Evolutionary conservation across 2,113 vertebrate genomes (phyloP).

Genomic region (Albula goreensis): DNA sequence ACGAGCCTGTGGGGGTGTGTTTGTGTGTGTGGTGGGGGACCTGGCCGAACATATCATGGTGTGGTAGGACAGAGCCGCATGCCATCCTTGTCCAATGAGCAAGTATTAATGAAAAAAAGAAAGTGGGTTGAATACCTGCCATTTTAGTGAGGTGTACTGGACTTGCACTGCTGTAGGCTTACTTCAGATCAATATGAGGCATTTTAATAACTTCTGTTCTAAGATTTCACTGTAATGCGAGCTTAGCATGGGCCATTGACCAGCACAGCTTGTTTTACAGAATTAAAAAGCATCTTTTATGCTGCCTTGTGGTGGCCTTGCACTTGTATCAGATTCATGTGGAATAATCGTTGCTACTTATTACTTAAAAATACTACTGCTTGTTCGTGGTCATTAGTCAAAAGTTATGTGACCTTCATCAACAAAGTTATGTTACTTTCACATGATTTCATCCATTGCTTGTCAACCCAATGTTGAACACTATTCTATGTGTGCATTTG

Average conservation of each 20-base stretch:
- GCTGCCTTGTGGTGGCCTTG: too few relatives aligned
- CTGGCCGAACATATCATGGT: not conserved
- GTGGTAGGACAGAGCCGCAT: not conserved
- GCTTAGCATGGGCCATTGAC: not conserved
- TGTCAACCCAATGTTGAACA: not conserved
- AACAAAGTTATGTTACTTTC: not conserved
- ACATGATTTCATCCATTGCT: not conserved
- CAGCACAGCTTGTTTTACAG: not conserved
- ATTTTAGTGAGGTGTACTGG: not conserved
- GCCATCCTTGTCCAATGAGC: not conserved
- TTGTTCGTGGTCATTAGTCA: too few relatives aligned
- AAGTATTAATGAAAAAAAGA: not conserved
- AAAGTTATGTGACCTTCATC: too few relatives aligned
- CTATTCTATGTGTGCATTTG: not conserved
- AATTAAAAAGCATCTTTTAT: constrained; percentile 8
- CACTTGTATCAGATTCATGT: not conserved
- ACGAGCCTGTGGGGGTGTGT: not conserved
- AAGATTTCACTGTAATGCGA: constrained; percentile 21
- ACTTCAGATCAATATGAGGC: constrained; percentile 18
- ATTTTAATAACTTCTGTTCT: not conserved
- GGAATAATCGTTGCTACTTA: not conserved
- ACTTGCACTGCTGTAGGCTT: not conserved
- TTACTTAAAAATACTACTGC: not conserved
- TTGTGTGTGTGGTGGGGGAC: not conserved
- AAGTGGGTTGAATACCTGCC: not conserved